Evolutionary conservation across 2,113 vertebrate species (phyloP).

Genomic region (Passerina amoena): DNA sequence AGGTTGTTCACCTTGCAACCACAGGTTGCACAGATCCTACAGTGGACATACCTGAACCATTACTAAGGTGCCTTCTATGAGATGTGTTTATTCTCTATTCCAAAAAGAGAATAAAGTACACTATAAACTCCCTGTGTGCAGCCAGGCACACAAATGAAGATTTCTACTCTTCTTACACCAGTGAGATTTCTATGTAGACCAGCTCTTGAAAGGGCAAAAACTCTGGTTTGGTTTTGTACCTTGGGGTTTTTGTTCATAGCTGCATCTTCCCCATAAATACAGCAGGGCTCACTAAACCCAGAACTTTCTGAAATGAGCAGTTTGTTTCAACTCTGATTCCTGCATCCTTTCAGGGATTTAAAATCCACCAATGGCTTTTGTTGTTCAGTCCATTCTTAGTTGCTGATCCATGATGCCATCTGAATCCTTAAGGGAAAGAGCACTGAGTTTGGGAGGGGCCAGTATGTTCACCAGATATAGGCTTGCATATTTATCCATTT

Average conservation of each 20-base stretch:
- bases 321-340: neutral
- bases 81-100: neutral
- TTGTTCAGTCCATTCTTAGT: neutral
- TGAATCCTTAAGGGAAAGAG: neutral
- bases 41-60: neutral
- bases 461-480: neutral
- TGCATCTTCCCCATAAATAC: neutral
- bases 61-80: neutral
- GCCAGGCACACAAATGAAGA: neutral
- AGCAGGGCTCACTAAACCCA: neutral
- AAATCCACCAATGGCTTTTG: slow-evolving; percentile 10
- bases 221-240: neutral
- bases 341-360: neutral
- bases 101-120: neutral
- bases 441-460: neutral
- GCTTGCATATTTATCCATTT: neutral
- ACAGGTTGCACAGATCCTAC: neutral
- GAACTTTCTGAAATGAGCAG: neutral
- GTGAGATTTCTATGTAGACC: neutral
- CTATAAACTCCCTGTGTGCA: neutral
- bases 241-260: neutral
- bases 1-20: neutral
- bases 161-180: neutral
- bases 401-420: neutral
- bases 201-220: neutral